Conservation (phyloP, 2,113 vertebrate species). For the Gallinago paraguaiae region DNA sequence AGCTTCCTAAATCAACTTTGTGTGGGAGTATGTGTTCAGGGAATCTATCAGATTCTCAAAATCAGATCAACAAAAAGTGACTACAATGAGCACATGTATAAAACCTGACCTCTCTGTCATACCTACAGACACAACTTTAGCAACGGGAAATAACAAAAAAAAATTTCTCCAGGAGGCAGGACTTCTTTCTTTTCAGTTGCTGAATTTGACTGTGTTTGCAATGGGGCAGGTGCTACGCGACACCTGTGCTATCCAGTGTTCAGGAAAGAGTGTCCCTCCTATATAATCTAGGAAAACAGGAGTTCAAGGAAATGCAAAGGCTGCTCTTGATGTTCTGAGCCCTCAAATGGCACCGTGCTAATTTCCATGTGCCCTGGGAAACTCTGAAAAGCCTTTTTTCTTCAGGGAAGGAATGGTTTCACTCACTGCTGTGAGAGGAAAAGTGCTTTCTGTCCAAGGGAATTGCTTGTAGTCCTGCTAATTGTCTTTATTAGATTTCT, state of each 20-base stretch:
- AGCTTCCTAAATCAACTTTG: neutral
- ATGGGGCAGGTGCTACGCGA: neutral
- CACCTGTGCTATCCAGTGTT: neutral
- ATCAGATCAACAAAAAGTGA: neutral
- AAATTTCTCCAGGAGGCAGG: neutral
- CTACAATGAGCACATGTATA: no score
- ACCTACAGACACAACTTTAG: neutral
- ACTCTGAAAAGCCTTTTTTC: neutral
- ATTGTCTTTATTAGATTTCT: neutral
- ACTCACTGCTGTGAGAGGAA: neutral
- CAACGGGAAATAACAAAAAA: neutral
- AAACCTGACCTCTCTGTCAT: neutral
- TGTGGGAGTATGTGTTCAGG: neutral
- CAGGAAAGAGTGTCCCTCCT: neutral
- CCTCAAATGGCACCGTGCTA: fast-evolving
- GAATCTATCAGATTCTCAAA: neutral
- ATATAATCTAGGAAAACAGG: neutral
- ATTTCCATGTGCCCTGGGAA: neutral
- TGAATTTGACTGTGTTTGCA: neutral
- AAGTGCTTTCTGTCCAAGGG: neutral
- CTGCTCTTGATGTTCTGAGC: neutral
- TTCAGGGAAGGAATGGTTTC: neutral
- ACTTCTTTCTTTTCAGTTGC: neutral
- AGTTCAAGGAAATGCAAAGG: neutral
- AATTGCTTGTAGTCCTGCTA: fast-evolving